Percentiles rank a stretch among this genome's conserved stretches.
These are phyloP conservation scores for Chymomyza fuscimana DNA, from an alignment of 2,888 invertebrate genomes.

Conservation along the genomic window DNA sequence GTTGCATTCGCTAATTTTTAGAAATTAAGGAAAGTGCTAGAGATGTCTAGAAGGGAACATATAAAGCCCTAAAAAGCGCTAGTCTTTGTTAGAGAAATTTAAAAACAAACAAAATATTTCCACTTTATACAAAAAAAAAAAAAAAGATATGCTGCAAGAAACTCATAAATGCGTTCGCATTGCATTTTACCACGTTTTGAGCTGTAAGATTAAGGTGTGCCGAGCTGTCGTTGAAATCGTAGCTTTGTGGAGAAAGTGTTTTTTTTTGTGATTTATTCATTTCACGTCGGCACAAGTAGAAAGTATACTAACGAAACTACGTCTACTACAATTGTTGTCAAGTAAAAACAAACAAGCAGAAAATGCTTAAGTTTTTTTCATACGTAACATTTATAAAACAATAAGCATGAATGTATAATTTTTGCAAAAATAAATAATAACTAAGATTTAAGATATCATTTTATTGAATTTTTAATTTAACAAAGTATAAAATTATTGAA, in stretches of 20 bases:
- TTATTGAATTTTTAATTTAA: background rate
- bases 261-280: background rate
- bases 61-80: no score
- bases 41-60: no score
- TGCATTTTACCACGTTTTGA: background rate
- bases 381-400: no score
- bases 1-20: no score
- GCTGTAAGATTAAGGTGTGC: background rate
- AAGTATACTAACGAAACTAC: no score
- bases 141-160: background rate
- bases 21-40: no score
- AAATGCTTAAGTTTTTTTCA: no score
- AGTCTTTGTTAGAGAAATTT: no score
- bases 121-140: no score
- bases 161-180: background rate
- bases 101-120: background rate
- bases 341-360: conserved; percentile 57
- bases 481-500: background rate
- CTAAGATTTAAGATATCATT: background rate
- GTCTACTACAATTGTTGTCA: conserved; percentile 26
- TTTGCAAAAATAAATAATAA: background rate
- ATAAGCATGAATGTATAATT: no score
- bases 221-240: conserved; percentile 27
- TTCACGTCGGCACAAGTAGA: no score
- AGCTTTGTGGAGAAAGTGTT: conserved; percentile 16